Evolutionary conservation across 2,888 invertebrate genomes (phyloP).

Genomic region (Megalurothrips usitatus): DNA sequence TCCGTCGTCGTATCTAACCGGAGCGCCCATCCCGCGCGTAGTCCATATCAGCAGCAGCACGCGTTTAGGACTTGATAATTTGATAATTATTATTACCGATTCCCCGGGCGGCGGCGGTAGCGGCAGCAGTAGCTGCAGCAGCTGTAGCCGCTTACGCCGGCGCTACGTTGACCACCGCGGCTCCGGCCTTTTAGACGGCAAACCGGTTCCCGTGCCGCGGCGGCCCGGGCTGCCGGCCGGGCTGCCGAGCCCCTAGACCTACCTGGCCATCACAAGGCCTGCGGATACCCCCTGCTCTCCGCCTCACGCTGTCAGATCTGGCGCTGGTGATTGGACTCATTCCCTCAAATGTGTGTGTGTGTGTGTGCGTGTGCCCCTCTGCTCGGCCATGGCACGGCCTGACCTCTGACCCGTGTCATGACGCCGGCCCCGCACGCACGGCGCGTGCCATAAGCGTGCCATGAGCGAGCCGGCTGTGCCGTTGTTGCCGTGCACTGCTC

Average conservation of each 20-base stretch:
- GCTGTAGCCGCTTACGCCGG: not conserved
- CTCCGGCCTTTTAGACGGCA: not conserved
- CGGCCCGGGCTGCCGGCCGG: not conserved
- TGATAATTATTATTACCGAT: constrained; percentile 16
- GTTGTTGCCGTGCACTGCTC: too few relatives aligned
- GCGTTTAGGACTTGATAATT: not conserved
- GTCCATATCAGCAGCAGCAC: not conserved
- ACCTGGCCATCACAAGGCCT: not conserved
- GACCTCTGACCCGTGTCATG: too few relatives aligned
- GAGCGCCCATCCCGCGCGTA: not conserved
- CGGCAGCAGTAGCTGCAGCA: not conserved
- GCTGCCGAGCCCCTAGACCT: not conserved
- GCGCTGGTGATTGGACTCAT: constrained; percentile 9
- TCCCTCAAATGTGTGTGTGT: not conserved
- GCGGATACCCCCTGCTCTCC: too few relatives aligned
- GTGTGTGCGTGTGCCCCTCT: too few relatives aligned
- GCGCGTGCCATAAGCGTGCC: too few relatives aligned
- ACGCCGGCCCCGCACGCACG: too few relatives aligned
- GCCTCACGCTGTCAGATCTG: constrained; percentile 8
- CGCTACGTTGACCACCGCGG: not conserved
- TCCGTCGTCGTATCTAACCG: not conserved
- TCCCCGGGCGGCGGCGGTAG: not conserved
- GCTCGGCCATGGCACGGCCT: too few relatives aligned
- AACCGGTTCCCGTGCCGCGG: not conserved
- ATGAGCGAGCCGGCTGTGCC: too few relatives aligned